A percentile compares a stretch with the other conserved stretches of the same genome.
phyloP scores from a whole-genome alignment of 35 echinoderm and acorn worm species.

The Lytechinus variegatus region DNA sequence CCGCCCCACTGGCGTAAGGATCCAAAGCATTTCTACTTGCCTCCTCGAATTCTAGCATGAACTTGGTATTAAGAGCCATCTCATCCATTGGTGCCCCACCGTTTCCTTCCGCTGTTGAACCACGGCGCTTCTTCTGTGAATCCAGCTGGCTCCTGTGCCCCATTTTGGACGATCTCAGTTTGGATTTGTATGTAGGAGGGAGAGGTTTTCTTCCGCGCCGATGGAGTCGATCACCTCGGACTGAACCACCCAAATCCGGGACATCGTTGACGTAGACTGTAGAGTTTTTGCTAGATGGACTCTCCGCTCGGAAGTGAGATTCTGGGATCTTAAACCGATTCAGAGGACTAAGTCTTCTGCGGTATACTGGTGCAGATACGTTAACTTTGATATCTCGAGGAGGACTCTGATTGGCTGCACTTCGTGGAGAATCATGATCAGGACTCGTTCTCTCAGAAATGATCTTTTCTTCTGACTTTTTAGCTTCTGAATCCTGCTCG shows the following conservation, averaged over 20 bases:
- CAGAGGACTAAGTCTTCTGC: conserved; percentile 21
- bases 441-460: conserved; percentile 5
- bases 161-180: background rate
- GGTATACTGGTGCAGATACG: conserved; percentile 30
- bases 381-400: conserved; percentile 9
- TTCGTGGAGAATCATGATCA: background rate
- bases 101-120: background rate
- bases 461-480: background rate
- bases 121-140: conserved; percentile 29
- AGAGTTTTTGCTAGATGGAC: conserved; percentile 35
- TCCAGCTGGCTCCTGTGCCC: background rate
- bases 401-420: background rate
- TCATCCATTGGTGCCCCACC: background rate
- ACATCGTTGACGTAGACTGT: conserved; percentile 41
- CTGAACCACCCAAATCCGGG: conserved; percentile 23
- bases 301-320: conserved; percentile 43
- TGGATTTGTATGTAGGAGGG: background rate
- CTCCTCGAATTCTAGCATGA: conserved; percentile 47
- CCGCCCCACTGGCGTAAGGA: conserved; percentile 24
- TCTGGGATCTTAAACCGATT: conserved; percentile 43
- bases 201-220: background rate
- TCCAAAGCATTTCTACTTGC: background rate
- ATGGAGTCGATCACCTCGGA: background rate
- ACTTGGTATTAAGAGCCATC: conserved; percentile 25
- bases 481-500: background rate